Evolutionary conservation across 2,888 invertebrate species (phyloP), one percentile per base, ranked within the genome.

Genomic region (Callyntrura sp.): DNA sequence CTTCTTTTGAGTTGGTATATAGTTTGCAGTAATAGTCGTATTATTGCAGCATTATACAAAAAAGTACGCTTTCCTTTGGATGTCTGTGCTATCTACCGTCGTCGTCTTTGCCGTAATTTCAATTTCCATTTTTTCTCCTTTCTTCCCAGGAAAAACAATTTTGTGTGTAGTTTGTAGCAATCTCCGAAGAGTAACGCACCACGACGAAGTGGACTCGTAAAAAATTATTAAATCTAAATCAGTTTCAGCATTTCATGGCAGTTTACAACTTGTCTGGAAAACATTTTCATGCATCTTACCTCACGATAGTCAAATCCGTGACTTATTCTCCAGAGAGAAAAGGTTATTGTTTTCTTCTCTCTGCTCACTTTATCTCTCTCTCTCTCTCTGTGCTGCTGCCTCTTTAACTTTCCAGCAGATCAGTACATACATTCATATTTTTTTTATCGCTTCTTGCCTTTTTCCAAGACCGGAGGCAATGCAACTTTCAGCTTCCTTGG

Each of bases 391-490:
- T n/a, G n/a, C n/a, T n/a, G n/a, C n/a, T n/a, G n/a, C n/a, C n/a
- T n/a, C n/a, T n/a, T n/a, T n/a, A n/a, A n/a, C n/a, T n/a, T n/a
- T n/a, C n/a, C n/a, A n/a, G n/a, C n/a, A n/a, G n/a, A n/a, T n/a
- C n/a, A n/a, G n/a, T n/a, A n/a, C n/a, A n/a, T n/a, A n/a, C n/a
- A n/a, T n/a, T 45, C 73, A 17, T 45, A 12, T 12, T 23, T 25
- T 73, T 45, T 43, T 0, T 20, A 20, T 60, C 25, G 35, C 43
- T 48, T 11, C 4, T n/a, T 60, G 12, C 20, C 43, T 35, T 51
- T 23, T 55, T 73, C 84, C 76, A 88, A 88, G 83, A 88, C 88
- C 88, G 88, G 88, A 88, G 88, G 88, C 88, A 88, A 82, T 88
- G 51, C 82, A 82, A 81, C 88, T 78, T 84, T 84, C 84, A 84